Base-by-base conservation (phyloP, 2,113 vertebrate genomes). In the Cyrtonyx montezumae region DNA sequence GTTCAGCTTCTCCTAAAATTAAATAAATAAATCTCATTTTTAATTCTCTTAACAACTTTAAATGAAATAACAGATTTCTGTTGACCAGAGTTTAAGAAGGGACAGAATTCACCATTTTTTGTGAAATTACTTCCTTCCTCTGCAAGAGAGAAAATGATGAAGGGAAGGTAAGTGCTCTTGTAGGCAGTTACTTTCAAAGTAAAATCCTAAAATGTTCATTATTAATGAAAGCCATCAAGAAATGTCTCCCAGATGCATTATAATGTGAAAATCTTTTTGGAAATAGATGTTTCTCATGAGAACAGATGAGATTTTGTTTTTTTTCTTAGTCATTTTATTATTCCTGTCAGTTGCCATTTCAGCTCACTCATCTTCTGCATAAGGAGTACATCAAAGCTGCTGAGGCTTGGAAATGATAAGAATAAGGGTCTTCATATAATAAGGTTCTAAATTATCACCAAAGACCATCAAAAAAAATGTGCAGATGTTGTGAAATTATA, bases 121-220 rank as follows among this genome's bases (percentile, higher is more conserved):
- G 34, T 25, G 71, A 84, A 91, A 76, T 58, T 53, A 20, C 43
- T 92, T 87, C 21, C 19, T 85, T 85, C 26, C 48, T 56, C 3
- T 23, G 26, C 16, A 55, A 84, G 17, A 26, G 53, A 79, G 23
- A 79, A 87, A 76, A 93, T 22, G 0, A 45, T 62, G 13, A 84
- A 87, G 70, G 34, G 65, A 80, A 94, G 46, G n/a, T n/a, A 73
- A 79, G 25, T 49, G 32, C 2, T 74, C 8, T 61, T 90, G 21
- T 69, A 84, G 71, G n/a, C 18, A 88, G 62, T 48, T 87, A 26
- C 13, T 75, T 22, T 61, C 67, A 40, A 82, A 75, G 12, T 67
- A 85, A 93, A 94, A 87, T 66, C 5, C 37, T 82, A 58, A 89
- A 89, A 67, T 82, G 55, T 82, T 87, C 37, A 16, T 76, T 76